Base-by-base conservation (phyloP, 2,113 vertebrate species). In the Genyomyrus donnyi region DNA sequence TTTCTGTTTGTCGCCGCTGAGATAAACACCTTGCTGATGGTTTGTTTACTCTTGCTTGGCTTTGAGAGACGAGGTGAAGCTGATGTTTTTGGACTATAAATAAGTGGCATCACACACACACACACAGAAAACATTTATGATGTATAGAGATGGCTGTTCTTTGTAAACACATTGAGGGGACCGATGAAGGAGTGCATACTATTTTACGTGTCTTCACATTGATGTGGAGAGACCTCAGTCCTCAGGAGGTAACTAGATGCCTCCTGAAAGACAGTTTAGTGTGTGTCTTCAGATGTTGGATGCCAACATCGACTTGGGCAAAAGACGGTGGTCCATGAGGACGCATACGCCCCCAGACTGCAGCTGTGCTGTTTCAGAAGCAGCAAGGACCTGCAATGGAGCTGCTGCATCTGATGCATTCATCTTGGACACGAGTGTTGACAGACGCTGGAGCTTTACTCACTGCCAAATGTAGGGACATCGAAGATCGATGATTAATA, bases 71-170 rank as follows among this genome's bases (percentile, higher is more conserved):
- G 42, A 4, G 27, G 15, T 53, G 85, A 35, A 52, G n/a, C 49
- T 87, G 85, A 85, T 86, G 45, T 86, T 86, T 87, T 56, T 87
- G 24, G 19, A 87, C 52, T 17, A 87, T 39, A 35, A 50, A 87
- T 48, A 85, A 85, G 42, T 48, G 39, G 27, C 39, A 45, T 83
- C 80, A 46, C 4, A 21, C 80, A 83, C 39, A 42, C 15, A 45
- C 77, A 85, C 83, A 42, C 45, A 48, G 45, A 21, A 85, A 45
- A 45, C 21, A 45, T n/a, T 45, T 1, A 24, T n/a, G 45, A 48
- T 46, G 42, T 83, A 45, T 48, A 48, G 19, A 85, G 10, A 46
- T 48, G 83, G n/a, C 80, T 42, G 17, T 48, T 85, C 70, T 85
- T 85, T 48, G 21, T 46, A 85, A 48, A 85, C 83, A 42, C 17